phyloP scores from a whole-genome alignment of 2,113 vertebrate genomes.

The Hylia prasina region DNA sequence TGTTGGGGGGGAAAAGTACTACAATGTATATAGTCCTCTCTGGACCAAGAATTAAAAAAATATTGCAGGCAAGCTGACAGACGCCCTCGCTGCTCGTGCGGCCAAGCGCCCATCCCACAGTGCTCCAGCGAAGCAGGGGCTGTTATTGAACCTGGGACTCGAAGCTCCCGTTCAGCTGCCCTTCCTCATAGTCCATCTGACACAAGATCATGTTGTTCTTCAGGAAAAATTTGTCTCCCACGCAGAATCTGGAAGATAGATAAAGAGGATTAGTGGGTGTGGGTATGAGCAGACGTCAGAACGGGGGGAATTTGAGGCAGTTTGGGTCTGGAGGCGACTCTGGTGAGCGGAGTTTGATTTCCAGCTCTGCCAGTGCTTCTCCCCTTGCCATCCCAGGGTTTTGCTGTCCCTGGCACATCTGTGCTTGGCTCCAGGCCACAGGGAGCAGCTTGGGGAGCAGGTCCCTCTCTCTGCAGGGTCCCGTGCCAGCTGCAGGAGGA shows the following conservation, averaged over 20 bases:
- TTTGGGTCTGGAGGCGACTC: background rate
- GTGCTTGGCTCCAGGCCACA: background rate
- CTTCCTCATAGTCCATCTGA: slow-evolving; percentile 99
- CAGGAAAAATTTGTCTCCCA: slow-evolving; percentile 99
- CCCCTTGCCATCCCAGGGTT: background rate
- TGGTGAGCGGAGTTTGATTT: background rate
- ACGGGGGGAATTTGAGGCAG: rapidly evolving
- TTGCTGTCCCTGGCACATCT: background rate
- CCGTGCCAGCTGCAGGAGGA: rapidly evolving
- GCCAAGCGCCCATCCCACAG: slow-evolving; percentile 78
- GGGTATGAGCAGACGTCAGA: background rate
- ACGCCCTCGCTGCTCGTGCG: slow-evolving; percentile 76
- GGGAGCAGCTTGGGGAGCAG: background rate
- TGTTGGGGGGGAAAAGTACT: slow-evolving; percentile 81
- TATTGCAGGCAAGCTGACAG: slow-evolving; percentile 90
- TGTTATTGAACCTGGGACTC: slow-evolving; percentile 97
- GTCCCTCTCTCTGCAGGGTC: background rate
- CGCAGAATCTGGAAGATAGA: slow-evolving; percentile 88
- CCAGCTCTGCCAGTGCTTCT: background rate
- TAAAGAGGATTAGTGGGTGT: background rate
- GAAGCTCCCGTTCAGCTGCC: slow-evolving; percentile 98
- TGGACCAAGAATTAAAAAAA: slow-evolving; percentile 89
- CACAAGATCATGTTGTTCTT: slow-evolving; percentile 99
- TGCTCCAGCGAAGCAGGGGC: slow-evolving; percentile 61
- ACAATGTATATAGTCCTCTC: slow-evolving; percentile 87